These are phyloP conservation scores for Mamestra configurata DNA, from an alignment of 1,140 invertebrate species.

Conservation along the genomic window DNA sequence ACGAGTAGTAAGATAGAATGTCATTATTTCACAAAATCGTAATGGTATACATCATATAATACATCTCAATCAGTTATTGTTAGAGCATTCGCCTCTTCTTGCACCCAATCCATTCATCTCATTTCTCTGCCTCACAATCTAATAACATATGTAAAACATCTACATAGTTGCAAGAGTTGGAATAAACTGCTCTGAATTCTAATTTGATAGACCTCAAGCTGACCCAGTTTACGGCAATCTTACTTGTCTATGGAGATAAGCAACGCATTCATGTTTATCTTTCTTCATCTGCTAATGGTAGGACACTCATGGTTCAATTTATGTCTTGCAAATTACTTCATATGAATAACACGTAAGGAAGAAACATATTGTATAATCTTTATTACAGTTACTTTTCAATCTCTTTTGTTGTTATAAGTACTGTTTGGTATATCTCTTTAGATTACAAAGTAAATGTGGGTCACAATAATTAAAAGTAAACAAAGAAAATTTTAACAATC, in stretches of 20 bases:
- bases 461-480: conserved; percentile 32
- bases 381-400: not conserved
- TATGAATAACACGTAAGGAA: too few relatives aligned
- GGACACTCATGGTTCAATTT: not conserved
- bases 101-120: too few relatives aligned
- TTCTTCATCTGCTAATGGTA: not conserved
- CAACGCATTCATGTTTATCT: not conserved
- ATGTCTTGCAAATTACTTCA: not conserved
- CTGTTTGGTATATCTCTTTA: not conserved
- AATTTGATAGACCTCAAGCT: not conserved
- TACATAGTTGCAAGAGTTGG: not conserved
- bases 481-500: not conserved
- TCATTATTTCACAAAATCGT: too few relatives aligned
- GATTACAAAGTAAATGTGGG: not conserved
- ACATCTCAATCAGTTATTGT: too few relatives aligned
- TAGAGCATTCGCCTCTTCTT: too few relatives aligned
- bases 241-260: not conserved
- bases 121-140: too few relatives aligned
- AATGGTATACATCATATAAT: too few relatives aligned
- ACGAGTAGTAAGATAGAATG: too few relatives aligned
- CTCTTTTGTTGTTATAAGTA: not conserved
- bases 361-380: too few relatives aligned
- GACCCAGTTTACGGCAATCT: not conserved
- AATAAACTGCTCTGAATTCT: not conserved
- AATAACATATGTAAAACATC: not conserved